Evolutionary conservation across 2,113 vertebrate species (phyloP).

Genomic region (Tragelaphus scriptus): DNA sequence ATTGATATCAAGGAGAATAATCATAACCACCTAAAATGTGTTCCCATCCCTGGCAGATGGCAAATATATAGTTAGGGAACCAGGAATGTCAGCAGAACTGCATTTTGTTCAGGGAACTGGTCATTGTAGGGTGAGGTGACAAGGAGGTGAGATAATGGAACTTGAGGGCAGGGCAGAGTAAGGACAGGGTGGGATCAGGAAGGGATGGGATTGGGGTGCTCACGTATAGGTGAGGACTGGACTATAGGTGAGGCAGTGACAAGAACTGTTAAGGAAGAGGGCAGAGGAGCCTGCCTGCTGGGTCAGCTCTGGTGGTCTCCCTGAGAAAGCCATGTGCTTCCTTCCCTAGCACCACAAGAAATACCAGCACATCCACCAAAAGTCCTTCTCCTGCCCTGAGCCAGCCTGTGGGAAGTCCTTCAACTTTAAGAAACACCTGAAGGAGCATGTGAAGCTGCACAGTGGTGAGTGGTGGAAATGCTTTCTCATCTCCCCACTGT

Average conservation of each 20-base stretch:
- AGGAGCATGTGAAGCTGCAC: conserved; percentile 84
- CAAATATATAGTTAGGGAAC: neutral
- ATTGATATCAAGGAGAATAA: neutral
- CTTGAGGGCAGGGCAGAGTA: neutral
- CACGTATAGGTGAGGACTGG: neutral
- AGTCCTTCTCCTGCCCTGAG: conserved; percentile 84
- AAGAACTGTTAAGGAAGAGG: neutral
- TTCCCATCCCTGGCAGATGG: neutral
- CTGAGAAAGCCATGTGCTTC: neutral
- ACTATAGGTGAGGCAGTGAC: neutral
- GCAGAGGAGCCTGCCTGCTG: neutral
- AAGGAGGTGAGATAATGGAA: neutral
- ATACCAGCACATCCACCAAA: conserved; percentile 85
- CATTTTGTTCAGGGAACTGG: neutral
- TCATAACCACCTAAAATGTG: neutral
- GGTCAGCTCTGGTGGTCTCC: neutral
- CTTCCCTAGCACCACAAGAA: conserved; percentile 81
- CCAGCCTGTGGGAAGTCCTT: conserved; percentile 84
- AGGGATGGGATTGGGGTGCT: neutral
- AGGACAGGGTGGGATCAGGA: neutral
- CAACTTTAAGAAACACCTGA: conserved; percentile 88
- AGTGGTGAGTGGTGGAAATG: conserved; percentile 74
- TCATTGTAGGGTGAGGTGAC: neutral
- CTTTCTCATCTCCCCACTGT: neutral
- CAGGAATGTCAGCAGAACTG: neutral